Percentiles rank a stretch among this genome's conserved stretches.
phyloP scores from a whole-genome alignment of 2,113 vertebrate species.

The Bettongia penicillata region DNA sequence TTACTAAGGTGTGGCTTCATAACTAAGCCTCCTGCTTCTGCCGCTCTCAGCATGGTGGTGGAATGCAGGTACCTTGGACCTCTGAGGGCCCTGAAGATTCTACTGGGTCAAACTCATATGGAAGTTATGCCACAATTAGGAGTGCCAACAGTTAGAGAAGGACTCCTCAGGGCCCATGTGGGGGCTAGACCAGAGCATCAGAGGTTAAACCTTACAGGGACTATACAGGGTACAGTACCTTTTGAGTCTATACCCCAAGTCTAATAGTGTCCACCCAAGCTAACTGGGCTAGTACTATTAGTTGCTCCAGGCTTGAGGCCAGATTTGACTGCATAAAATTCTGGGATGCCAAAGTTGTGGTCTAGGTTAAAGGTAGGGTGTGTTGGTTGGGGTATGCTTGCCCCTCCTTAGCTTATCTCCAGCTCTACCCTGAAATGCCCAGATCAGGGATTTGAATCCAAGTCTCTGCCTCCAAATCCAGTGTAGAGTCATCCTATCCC shows the following conservation, averaged over 20 bases:
- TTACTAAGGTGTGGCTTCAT: not conserved
- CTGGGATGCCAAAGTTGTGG: not conserved
- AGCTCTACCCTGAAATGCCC: not conserved
- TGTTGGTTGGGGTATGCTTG: not conserved
- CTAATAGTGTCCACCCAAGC: not conserved
- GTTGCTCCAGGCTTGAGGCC: not conserved
- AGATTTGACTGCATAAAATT: not conserved
- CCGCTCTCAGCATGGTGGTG: not conserved
- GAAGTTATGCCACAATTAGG: no score
- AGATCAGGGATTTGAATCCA: not conserved
- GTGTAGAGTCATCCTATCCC: not conserved
- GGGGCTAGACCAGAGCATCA: not conserved
- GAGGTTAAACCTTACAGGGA: not conserved
- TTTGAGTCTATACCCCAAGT: not conserved
- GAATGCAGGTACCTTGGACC: not conserved
- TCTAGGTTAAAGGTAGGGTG: not conserved
- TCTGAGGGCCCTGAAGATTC: not conserved
- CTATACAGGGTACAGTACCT: not conserved
- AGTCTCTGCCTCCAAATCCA: not conserved
- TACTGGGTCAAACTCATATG: no score
- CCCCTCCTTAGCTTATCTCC: not conserved
- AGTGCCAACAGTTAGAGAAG: no score
- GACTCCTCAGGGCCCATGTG: not conserved
- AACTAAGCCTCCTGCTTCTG: not conserved
- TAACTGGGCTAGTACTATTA: not conserved